Conservation (phyloP, 2,888 invertebrate species). For the Cybosia mesomella region DNA sequence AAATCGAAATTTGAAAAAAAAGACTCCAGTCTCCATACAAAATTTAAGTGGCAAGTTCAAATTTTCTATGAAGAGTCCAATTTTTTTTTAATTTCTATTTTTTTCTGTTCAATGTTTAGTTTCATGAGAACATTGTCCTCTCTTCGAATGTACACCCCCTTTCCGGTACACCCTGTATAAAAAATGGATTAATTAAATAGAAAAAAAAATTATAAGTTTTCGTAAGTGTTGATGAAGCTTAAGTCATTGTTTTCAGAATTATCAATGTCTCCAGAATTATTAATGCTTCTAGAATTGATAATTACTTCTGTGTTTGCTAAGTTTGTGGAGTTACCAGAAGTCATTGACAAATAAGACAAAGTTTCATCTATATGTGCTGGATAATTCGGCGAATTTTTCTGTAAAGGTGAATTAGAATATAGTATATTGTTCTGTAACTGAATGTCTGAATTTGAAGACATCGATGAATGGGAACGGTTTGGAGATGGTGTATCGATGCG, state of each 20-base stretch:
- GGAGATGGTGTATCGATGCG: conserved; percentile 16
- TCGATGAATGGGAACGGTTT: conserved; percentile 15
- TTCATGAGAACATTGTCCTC: too few relatives aligned
- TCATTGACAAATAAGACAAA: conserved; percentile 16
- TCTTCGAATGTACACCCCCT: not conserved
- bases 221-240: conserved; percentile 16
- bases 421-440: conserved; percentile 9
- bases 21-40: too few relatives aligned
- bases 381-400: conserved; percentile 11
- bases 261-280: conserved; percentile 13
- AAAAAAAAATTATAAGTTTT: conserved; percentile 11
- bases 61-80: too few relatives aligned
- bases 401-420: conserved; percentile 14
- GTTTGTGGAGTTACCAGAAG: conserved; percentile 14
- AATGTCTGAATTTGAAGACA: conserved; percentile 15
- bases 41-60: too few relatives aligned
- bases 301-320: conserved; percentile 15
- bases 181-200: not conserved
- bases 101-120: too few relatives aligned
- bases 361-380: conserved; percentile 15
- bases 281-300: conserved; percentile 15
- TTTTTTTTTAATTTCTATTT: too few relatives aligned
- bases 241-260: conserved; percentile 16
- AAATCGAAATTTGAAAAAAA: too few relatives aligned
- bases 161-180: conserved; percentile 5